Base-by-base conservation (phyloP, 1,140 invertebrate species). In the Solenopsis invicta region DNA sequence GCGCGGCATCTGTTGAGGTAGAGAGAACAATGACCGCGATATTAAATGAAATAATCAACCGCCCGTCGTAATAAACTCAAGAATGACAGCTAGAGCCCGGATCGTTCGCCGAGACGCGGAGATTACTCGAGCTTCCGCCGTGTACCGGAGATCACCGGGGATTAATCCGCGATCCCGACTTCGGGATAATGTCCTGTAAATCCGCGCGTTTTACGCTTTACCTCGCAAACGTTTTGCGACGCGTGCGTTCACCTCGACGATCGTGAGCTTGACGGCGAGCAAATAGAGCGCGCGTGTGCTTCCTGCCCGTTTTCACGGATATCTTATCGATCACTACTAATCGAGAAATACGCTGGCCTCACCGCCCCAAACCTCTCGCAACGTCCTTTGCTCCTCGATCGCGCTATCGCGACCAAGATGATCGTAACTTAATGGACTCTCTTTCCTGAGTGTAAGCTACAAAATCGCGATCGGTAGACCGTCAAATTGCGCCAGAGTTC, bases 241-340 rank as follows among this genome's bases (percentile, higher is more conserved):
- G 37, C 21, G 12, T 21, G 29, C 54, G 24, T 16, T 74, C 41
- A 29, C n/a, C n/a, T 56, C 21, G 3, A 9, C 72, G 67, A 74
- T 59, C 24, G 8, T 45, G 37, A 56, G 13, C 62, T 71, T 34
- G 21, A 54, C n/a, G 13, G 9, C 21, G 41, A 48, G 56, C 61
- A 80, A 80, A 80, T 80, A 80, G 45, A 56, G 52, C 29, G 52
- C 52, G 18, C 37, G 29, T 80, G 45, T 80, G 24, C 18, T 62
- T 45, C 45, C 13, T 52, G 29, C 41, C 78, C 78, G 37, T 59
- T 29, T 29, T 82, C 24, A 13, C 24, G 56, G 67, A 82, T 82
- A 74, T 54, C 80, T 74, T 82, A 74, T 82, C 80, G 80, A 82
- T 82, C 67, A 82, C 24, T 82, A 29, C 29, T 82, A 72, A 74